Evolutionary conservation across 2,113 vertebrate genomes (phyloP), one percentile per base, ranked within the genome.

Genomic region (Ceratotherium simum): DNA sequence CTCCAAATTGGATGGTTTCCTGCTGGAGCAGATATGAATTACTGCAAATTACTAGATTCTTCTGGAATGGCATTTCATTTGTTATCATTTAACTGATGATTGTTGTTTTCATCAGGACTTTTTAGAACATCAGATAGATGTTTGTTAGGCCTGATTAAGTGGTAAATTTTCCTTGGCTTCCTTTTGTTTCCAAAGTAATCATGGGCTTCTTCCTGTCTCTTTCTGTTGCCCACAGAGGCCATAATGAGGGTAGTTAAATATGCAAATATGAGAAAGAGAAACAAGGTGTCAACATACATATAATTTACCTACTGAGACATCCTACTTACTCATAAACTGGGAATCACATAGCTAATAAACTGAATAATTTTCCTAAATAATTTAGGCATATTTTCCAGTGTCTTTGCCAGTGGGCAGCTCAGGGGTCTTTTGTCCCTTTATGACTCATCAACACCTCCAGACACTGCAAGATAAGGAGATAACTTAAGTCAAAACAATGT

Each of bases 131-230:
- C 75, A 92, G 80, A 82, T 17, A 81, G 73, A 86, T 96, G 73
- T 83, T 94, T 81, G 39, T 62, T 90, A 90, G 48, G 42, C 46
- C 88, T 92, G 89, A 95, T 82, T 85, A 84, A 58, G 25, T 76
- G 48, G 46, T 39, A 80, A 89, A 42, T 69, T 93, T 93, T 58
- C 79, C 46, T 80, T 48, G 82, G 81, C 72, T 93, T 96, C 73
- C n/a, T 70, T 91, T 94, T 91, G 67, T 97, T 95, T 96, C 62
- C 79, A 82, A 95, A 73, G 9, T 84, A 97, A 97, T 96, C 60
- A 89, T 17, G 33, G 69, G 62, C 70, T 90, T 75, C 82, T 91
- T 91, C 85, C 20, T 58, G 33, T 89, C 48, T 83, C 72, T 93
- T 93, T 93, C 36, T 79, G 67, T 89, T 93, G 79, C 67, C 58